A percentile compares a stretch with the other conserved stretches of the same genome.
phyloP scores from a whole-genome alignment of 2,888 invertebrate species.

The Drosophila antonietae region DNA sequence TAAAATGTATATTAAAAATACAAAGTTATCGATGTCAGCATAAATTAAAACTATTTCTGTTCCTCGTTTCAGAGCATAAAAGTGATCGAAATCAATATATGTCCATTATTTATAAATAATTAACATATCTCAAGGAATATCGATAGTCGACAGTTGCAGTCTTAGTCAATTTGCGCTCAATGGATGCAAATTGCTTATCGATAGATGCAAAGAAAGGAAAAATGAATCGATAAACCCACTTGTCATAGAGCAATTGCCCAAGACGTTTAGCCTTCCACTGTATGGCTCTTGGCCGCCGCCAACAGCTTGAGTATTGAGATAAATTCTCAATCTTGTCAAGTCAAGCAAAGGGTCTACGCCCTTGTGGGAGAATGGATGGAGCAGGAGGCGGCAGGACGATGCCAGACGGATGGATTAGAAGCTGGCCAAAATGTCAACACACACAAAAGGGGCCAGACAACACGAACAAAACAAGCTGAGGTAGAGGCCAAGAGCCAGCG shows the following conservation, averaged over 20 bases:
- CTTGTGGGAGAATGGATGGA: not conserved
- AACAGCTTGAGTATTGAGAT: conserved; percentile 43
- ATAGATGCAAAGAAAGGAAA: not conserved
- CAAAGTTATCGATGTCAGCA: not conserved
- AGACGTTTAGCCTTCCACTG: not conserved
- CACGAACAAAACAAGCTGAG: conserved; percentile 15
- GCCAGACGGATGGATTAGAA: conserved; percentile 48
- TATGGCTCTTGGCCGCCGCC: conserved; percentile 10
- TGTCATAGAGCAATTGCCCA: not conserved
- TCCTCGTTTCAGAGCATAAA: not conserved
- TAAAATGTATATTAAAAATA: too few relatives aligned
- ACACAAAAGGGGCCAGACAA: conserved; percentile 25
- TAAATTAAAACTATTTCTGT: not conserved
- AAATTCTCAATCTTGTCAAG: conserved; percentile 38
- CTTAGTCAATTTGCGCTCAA: not conserved
- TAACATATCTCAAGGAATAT: not conserved
- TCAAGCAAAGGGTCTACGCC: conserved; percentile 31
- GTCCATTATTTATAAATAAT: not conserved
- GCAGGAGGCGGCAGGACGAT: not conserved
- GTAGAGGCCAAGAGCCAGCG: conserved; percentile 1
- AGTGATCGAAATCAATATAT: not conserved
- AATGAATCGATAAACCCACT: conserved; percentile 12
- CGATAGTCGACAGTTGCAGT: not conserved
- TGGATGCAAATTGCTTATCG: not conserved
- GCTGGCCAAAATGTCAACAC: conserved; percentile 53